Evolutionary conservation across 2,888 invertebrate species (phyloP).

Genomic region (Noctua pronuba): DNA sequence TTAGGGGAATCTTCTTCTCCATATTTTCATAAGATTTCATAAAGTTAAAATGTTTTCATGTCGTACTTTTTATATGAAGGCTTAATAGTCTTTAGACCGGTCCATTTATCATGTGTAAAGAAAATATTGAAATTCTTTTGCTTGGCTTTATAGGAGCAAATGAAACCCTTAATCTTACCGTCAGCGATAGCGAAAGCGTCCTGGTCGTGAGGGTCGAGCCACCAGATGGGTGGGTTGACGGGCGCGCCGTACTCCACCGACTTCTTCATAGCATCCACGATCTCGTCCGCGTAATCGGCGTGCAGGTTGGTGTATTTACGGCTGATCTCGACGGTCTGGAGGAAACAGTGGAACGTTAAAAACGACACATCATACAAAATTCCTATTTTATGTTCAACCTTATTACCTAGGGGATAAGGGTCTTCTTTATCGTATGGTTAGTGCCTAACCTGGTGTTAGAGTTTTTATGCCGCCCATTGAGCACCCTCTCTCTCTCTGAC

Average conservation of each 20-base stretch:
- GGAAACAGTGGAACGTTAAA: background rate
- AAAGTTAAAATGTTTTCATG: background rate
- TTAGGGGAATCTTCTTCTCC: background rate
- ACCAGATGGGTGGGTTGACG: conserved; percentile 96
- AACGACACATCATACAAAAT: background rate
- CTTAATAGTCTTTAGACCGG: background rate
- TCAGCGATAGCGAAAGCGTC: conserved; percentile 90
- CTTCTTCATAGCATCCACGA: conserved; percentile 91
- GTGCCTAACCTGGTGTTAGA: no score
- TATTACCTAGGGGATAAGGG: background rate
- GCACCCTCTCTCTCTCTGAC: no score
- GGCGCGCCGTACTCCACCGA: conserved; percentile 92
- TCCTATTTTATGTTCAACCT: background rate
- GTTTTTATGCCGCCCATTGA: no score
- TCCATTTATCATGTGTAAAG: background rate
- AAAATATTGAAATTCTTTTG: background rate
- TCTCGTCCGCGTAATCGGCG: conserved; percentile 90
- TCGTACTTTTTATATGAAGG: background rate
- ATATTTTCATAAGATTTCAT: background rate
- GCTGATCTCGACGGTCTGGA: conserved; percentile 91
- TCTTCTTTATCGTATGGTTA: no score
- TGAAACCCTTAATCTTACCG: conserved; percentile 80
- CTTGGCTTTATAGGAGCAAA: background rate
- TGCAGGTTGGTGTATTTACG: conserved; percentile 92
- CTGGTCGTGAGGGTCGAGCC: conserved; percentile 93